Percentiles rank a stretch among this genome's conserved stretches.
Conservation (phyloP, 2,797 vertebrate species). For the Glossophaga mutica region DNA sequence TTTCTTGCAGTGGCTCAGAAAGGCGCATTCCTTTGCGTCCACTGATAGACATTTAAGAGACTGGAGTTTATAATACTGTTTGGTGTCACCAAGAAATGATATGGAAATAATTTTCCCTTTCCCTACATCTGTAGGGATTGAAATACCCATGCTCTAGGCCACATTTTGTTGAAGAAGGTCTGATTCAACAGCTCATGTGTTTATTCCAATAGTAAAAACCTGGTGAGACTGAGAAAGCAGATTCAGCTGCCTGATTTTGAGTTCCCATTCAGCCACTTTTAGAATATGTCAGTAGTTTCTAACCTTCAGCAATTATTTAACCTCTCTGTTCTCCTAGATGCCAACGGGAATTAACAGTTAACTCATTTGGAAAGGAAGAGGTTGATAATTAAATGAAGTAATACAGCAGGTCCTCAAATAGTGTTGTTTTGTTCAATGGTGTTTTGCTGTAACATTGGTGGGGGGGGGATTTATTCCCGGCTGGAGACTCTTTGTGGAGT, state of each 20-base stretch:
- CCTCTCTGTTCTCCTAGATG: neutral
- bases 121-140: neutral
- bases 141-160: neutral
- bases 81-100: neutral
- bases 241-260: neutral
- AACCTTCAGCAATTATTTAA: neutral
- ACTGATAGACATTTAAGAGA: neutral
- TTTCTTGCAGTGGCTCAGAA: neutral
- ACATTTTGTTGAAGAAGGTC: neutral
- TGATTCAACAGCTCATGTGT: neutral
- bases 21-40: neutral
- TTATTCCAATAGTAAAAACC: neutral
- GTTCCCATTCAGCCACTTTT: neutral
- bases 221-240: neutral
- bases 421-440: too few relatives aligned
- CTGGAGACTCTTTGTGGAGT: neutral
- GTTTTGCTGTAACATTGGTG: neutral
- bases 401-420: neutral
- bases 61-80: neutral
- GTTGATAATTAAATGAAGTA: neutral
- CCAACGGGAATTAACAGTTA: neutral
- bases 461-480: neutral
- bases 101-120: neutral
- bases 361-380: neutral
- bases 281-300: neutral